These are phyloP conservation scores for Lithosia quadra DNA, from an alignment of 2,888 invertebrate genomes.

Conservation along the genomic window DNA sequence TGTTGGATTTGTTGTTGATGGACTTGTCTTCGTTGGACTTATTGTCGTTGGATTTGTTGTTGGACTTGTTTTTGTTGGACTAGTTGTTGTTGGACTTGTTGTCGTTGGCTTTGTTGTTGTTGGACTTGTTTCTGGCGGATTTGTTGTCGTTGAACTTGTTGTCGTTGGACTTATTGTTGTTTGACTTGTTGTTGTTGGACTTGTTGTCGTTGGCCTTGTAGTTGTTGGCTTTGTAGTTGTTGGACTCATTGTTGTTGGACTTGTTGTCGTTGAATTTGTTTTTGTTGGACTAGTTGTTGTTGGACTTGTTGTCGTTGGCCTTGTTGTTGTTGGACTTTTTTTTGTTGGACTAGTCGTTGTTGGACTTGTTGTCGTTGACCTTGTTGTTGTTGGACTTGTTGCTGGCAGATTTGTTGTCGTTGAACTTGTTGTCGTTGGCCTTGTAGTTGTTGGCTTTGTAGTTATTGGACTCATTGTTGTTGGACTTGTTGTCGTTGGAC, in stretches of 20 bases:
- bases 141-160: background rate
- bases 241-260: background rate
- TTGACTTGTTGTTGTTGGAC: background rate
- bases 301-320: background rate
- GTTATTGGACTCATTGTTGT: background rate
- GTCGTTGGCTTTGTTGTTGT: background rate
- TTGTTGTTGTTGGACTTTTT: background rate
- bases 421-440: background rate
- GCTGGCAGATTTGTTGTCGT: background rate
- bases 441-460: background rate
- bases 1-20: no score
- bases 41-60: background rate
- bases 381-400: background rate
- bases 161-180: background rate
- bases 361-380: background rate
- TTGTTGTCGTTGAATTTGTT: background rate
- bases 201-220: background rate
- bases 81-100: background rate
- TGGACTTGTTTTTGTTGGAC: background rate
- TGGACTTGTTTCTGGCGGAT: background rate
- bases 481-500: background rate
- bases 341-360: background rate
- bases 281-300: background rate
- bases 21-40: no score
- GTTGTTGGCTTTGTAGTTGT: background rate